These are phyloP conservation scores for Erinaceus europaeus DNA, from an alignment of 2,113 vertebrate species.

Conservation along the genomic window DNA sequence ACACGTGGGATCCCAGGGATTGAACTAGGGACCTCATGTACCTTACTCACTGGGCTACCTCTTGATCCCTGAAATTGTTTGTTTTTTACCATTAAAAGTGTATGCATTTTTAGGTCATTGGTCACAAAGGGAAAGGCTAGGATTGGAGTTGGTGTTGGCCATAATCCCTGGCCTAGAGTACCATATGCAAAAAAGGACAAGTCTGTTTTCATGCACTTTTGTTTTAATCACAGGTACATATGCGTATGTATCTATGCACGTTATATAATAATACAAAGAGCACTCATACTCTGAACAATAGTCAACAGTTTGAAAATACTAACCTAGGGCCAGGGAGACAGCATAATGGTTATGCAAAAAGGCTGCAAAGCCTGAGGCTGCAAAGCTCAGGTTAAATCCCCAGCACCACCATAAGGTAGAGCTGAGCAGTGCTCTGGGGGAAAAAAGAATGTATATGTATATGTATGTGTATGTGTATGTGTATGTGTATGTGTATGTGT, in stretches of 20 bases:
- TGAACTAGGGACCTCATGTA: no score
- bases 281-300: neutral
- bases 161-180: neutral
- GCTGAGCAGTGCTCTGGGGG: no score
- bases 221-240: neutral
- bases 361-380: no score
- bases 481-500: no score
- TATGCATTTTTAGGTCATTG: neutral
- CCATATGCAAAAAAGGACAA: neutral
- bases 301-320: neutral
- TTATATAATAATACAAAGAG: neutral
- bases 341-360: neutral
- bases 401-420: no score
- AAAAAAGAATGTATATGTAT: no score
- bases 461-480: no score
- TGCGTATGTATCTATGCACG: neutral
- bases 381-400: no score
- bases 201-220: neutral
- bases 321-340: neutral
- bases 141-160: neutral
- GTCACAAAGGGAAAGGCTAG: neutral
- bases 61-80: neutral
- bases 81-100: constrained; percentile 16
- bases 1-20: no score
- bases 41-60: no score